Percentiles rank a stretch among this genome's conserved stretches.
These are phyloP conservation scores for Argynnis bischoffii DNA, from an alignment of 2,888 invertebrate species.

Conservation along the genomic window DNA sequence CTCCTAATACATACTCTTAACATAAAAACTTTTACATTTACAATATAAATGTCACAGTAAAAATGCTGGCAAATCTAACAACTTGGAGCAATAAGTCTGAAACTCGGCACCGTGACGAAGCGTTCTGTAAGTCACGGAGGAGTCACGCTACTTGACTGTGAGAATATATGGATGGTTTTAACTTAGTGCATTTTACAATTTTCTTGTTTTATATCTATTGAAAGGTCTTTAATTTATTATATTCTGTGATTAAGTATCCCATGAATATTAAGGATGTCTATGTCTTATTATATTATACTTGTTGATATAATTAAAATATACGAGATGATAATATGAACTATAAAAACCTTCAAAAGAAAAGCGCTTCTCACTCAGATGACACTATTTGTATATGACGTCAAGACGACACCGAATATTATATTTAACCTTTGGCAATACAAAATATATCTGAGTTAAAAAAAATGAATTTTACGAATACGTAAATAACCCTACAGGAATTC, in stretches of 20 bases:
- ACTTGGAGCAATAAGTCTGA: constrained; percentile 56
- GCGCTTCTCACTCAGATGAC: too few relatives aligned
- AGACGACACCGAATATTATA: too few relatives aligned
- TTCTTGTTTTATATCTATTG: constrained; percentile 2
- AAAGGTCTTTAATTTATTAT: neutral
- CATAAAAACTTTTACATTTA: constrained; percentile 16
- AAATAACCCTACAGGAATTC: too few relatives aligned
- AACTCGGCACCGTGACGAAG: constrained; percentile 59
- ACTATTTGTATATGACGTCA: too few relatives aligned
- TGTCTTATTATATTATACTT: too few relatives aligned
- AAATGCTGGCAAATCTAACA: constrained; percentile 20
- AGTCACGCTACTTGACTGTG: constrained; percentile 17
- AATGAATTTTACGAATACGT: too few relatives aligned
- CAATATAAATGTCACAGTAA: constrained; percentile 15
- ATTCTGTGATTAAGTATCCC: neutral
- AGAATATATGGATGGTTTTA: constrained; percentile 17
- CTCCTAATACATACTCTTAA: neutral
- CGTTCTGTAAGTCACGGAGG: constrained; percentile 52
- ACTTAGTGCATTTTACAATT: constrained; percentile 5
- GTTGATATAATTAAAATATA: too few relatives aligned
- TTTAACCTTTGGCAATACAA: too few relatives aligned
- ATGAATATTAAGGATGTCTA: too few relatives aligned
- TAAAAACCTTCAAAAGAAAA: too few relatives aligned
- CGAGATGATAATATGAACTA: too few relatives aligned
- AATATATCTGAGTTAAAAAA: too few relatives aligned